Conservation (phyloP, 2,113 vertebrate species). For the Zosterops japonicus region DNA sequence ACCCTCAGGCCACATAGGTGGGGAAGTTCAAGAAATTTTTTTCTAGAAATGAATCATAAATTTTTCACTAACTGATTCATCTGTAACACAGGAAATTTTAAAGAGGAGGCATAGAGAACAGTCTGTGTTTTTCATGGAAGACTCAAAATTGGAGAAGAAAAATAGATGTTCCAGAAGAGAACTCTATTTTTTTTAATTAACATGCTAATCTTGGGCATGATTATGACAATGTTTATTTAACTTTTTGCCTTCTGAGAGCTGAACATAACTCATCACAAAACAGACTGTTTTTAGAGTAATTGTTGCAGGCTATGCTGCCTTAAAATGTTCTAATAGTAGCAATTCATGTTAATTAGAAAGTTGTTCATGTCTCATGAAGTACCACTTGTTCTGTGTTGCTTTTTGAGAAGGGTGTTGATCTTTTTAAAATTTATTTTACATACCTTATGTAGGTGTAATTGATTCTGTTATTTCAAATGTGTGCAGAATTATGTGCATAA, state of each 20-base stretch:
- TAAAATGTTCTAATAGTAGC: background rate
- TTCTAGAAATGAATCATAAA: constrained; percentile 23
- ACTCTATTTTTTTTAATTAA: background rate
- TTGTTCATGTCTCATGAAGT: background rate
- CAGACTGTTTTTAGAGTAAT: background rate
- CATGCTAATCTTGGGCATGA: background rate
- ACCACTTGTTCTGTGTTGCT: background rate
- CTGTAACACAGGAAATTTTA: constrained; percentile 22
- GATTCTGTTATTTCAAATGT: background rate
- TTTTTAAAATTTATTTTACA: background rate
- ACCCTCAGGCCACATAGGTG: background rate
- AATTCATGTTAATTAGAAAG: background rate
- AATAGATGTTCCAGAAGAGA: background rate
- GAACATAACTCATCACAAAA: background rate
- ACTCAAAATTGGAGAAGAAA: background rate
- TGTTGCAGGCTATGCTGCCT: background rate
- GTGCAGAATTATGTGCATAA: background rate
- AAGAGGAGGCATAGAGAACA: background rate
- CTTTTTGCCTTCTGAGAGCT: background rate
- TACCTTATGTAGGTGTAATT: background rate
- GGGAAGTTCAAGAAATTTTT: background rate
- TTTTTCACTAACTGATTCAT: constrained; percentile 54
- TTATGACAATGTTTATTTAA: background rate
- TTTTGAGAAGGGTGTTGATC: background rate
- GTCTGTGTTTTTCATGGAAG: background rate